phyloP scores from a whole-genome alignment of 2,113 vertebrate species.

The Empidonax traillii region DNA sequence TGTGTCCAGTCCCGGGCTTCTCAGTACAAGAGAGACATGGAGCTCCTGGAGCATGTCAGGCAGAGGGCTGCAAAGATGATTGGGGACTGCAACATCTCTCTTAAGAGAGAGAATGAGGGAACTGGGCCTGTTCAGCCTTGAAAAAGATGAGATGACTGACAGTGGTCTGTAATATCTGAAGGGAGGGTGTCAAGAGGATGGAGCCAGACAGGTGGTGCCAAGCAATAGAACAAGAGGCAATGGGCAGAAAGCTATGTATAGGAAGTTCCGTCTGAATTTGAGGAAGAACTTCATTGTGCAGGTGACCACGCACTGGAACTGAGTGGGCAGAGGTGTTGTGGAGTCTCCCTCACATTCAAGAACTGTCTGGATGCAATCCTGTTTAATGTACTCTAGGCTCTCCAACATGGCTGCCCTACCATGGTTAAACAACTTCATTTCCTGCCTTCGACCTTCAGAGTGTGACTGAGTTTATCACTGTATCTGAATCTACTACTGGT shows the following conservation, averaged over 20 bases:
- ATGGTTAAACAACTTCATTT: background rate
- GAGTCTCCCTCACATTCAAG: background rate
- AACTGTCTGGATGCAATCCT: background rate
- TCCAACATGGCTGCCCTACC: fast-evolving
- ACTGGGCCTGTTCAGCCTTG: background rate
- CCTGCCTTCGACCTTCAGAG: background rate
- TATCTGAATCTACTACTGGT: background rate
- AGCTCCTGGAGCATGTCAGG: background rate
- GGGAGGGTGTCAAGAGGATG: background rate
- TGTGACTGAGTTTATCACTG: background rate
- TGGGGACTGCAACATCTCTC: background rate
- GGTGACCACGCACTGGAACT: background rate
- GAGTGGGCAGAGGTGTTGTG: background rate
- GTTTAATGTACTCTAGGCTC: background rate
- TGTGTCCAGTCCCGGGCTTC: background rate
- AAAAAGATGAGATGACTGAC: background rate
- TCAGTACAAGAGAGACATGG: background rate
- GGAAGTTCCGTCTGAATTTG: background rate
- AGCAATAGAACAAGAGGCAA: background rate
- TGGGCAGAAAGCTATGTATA: fast-evolving
- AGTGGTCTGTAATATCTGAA: background rate
- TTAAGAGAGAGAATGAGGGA: background rate
- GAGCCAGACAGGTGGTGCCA: background rate
- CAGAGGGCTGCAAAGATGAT: background rate
- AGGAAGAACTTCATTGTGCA: background rate